Evolutionary conservation across 2,888 invertebrate genomes (phyloP).

Genomic region (Poecilobothrus nobilitatus): DNA sequence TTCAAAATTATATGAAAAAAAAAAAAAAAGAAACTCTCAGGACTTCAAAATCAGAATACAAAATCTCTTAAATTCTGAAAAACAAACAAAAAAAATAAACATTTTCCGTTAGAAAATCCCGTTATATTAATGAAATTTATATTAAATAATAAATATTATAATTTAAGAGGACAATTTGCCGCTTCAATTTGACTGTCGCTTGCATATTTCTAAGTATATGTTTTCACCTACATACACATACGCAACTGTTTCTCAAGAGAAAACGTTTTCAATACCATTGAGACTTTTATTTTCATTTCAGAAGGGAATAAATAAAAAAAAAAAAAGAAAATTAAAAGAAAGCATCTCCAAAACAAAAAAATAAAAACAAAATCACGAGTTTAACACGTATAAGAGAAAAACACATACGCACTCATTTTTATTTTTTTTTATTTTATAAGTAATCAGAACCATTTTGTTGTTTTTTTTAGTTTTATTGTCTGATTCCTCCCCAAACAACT

Average conservation of each 20-base stretch:
- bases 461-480: neutral
- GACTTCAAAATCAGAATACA: too few relatives aligned
- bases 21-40: too few relatives aligned
- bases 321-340: neutral
- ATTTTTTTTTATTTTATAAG: neutral
- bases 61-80: too few relatives aligned
- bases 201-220: neutral
- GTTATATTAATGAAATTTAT: too few relatives aligned
- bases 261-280: neutral
- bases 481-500: neutral
- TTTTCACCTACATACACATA: neutral
- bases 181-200: neutral
- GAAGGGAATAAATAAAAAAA: neutral
- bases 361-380: neutral
- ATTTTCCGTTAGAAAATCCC: too few relatives aligned
- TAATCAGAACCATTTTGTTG: neutral
- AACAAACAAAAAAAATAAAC: too few relatives aligned
- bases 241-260: neutral
- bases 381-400: too few relatives aligned
- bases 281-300: conserved; percentile 5
- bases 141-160: neutral
- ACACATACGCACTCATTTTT: neutral
- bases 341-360: neutral
- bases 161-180: neutral
- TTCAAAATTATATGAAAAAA: too few relatives aligned